These are phyloP conservation scores for Geotrypetes seraphini DNA, from an alignment of 2,797 vertebrate species.

Conservation along the genomic window DNA sequence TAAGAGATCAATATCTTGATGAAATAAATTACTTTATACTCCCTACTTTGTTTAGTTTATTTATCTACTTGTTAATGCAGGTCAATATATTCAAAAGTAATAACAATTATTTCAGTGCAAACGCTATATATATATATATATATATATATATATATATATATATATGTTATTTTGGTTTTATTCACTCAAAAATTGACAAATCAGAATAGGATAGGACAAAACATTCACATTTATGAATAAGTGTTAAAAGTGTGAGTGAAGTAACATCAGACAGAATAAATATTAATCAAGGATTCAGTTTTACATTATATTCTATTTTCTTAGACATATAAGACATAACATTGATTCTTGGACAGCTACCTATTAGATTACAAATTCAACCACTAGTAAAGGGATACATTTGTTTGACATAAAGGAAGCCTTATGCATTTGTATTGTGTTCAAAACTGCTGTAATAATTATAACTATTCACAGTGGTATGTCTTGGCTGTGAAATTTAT, in stretches of 20 bases:
- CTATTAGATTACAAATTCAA: not conserved
- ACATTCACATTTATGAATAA: not conserved
- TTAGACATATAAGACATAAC: not conserved
- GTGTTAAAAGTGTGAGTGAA: not conserved
- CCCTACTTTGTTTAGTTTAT: not conserved
- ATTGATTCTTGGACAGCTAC: not conserved
- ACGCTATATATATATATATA: too few relatives aligned
- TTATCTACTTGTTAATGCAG: constrained; percentile 1
- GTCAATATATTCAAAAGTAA: not conserved
- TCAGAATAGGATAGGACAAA: not conserved
- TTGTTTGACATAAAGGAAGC: not conserved
- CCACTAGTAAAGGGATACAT: not conserved
- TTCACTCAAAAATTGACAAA: not conserved
- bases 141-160: too few relatives aligned
- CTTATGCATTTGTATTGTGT: not conserved
- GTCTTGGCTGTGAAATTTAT: too few relatives aligned
- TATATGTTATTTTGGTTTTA: not conserved
- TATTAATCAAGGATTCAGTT: not conserved
- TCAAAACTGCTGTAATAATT: not conserved
- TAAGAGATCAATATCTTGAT: constrained; percentile 5
- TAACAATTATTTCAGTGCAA: not conserved
- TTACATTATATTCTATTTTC: not conserved
- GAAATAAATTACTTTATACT: not conserved
- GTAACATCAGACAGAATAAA: not conserved
- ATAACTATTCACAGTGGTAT: too few relatives aligned